Base-by-base conservation (phyloP, 2,113 vertebrate species). In the Salvelinus namaycush region DNA sequence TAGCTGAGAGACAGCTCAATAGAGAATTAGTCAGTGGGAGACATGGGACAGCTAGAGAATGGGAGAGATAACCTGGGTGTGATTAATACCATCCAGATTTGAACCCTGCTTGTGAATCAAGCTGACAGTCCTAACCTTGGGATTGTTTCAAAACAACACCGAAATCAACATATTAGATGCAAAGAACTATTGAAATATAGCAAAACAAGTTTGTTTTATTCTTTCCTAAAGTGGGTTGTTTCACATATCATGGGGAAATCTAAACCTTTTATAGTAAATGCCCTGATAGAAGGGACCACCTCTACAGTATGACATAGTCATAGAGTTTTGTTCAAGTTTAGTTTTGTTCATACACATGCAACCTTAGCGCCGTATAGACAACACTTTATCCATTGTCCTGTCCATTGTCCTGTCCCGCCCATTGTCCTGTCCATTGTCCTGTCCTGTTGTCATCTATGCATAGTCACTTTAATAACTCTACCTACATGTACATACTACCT, bases 61-160 rank as follows among this genome's bases (percentile, higher is more conserved):
- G 57, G 73, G 73, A 81, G 70, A 72, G 83, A 73, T 79, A 76
- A 73, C 79, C 73, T 83, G 78, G 84, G 76, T 80, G 86, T 91
- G 89, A 93, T 91, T 84, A 84, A 89, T 80, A 79, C 81, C 78
- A 84, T 86, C 82, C 83, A 87, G 90, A 92, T 94, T 92, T 90
- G 84, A 66, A 85, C 77, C 77, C 88, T 84, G 79, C 75, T 77
- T 73, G 70, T 81, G 80, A 74, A 76, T 14, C 74, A 70, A n/a
- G 62, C 68, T 75, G 74, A 83, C 51, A 34, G 68, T 49, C 22
- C 2, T 83, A 80, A 83, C 86, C 87, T 82, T 85, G 72, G 70
- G 71, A 29, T 60, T 26, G 71, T 77, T 66, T 65, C 7, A 0
- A 5, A 27, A 57, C 67, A 60, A 9, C 57, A 62, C 4, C 0